A percentile compares a stretch with the other conserved stretches of the same genome.
These are phyloP conservation scores for Oryzias dopingdopingensis DNA, from an alignment of 2,797 vertebrate species.

Conservation along the genomic window DNA sequence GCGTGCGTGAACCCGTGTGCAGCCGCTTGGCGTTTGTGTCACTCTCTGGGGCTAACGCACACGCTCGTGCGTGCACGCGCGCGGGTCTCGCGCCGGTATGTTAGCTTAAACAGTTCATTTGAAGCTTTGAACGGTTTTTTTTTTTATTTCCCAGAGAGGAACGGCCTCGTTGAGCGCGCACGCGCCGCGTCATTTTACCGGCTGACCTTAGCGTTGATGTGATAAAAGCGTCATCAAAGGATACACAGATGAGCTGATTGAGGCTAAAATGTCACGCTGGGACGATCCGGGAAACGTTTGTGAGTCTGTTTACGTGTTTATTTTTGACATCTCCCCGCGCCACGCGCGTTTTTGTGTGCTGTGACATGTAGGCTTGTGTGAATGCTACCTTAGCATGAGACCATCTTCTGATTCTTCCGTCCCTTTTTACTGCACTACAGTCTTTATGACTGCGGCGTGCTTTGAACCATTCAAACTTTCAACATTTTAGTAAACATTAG, in stretches of 20 bases:
- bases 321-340: constrained; percentile 1
- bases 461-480: no score
- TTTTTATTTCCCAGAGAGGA: not conserved
- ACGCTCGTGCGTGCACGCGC: no score
- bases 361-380: no score
- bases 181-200: constrained; percentile 17
- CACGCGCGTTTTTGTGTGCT: not conserved
- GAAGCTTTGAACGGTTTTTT: no score
- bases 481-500: no score
- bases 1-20: constrained; percentile 56
- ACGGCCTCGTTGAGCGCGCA: not conserved
- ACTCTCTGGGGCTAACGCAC: no score
- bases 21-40: constrained; percentile 18
- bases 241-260: constrained; percentile 25
- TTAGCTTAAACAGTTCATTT: no score
- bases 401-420: no score
- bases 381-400: no score
- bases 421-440: no score
- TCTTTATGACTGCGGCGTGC: no score
- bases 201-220: constrained; percentile 63
- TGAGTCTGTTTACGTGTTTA: constrained; percentile 32
- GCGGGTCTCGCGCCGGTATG: no score
- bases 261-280: constrained; percentile 32
- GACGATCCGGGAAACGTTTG: constrained; percentile 29
- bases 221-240: constrained; percentile 44